These are phyloP conservation scores for Platerodrilus igneus DNA, from an alignment of 2,888 invertebrate species.

Conservation along the genomic window DNA sequence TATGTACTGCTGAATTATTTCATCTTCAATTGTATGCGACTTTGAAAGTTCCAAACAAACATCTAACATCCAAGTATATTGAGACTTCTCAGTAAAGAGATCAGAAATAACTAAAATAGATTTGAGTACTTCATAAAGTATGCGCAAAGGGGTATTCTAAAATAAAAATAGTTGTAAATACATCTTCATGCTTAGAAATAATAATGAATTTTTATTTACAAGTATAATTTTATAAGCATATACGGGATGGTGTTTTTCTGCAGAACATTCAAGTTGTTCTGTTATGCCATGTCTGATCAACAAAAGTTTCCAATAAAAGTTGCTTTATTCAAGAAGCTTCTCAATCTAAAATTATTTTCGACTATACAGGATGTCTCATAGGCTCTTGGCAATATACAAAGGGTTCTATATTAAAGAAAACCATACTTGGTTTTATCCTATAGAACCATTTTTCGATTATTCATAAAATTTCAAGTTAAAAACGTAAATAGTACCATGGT, in stretches of 20 bases:
- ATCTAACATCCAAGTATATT: constrained; percentile 77
- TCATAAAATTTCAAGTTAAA: no score
- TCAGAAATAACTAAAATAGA: constrained; percentile 71
- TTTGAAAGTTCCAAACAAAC: constrained; percentile 63
- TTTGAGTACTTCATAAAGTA: constrained; percentile 57
- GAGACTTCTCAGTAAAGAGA: constrained; percentile 67
- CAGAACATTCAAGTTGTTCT: constrained; percentile 5
- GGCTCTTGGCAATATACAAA: no score
- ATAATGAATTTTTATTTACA: constrained; percentile 16
- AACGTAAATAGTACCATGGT: no score
- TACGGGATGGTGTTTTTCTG: no score
- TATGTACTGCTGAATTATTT: constrained; percentile 68
- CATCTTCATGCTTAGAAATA: no score
- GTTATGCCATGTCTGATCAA: constrained; percentile 15
- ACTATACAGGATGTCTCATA: no score
- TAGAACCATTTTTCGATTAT: no score
- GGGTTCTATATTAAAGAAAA: no score
- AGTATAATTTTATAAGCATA: constrained; percentile 9
- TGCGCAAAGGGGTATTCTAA: constrained; percentile 47
- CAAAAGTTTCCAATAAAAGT: not conserved
- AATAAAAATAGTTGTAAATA: constrained; percentile 26
- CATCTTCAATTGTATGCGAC: constrained; percentile 68
- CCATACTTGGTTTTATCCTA: no score
- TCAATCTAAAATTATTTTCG: no score
- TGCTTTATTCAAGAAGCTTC: not conserved